phyloP scores from a whole-genome alignment of 2,797 vertebrate species.

The Hippopotamyrus pictus region DNA sequence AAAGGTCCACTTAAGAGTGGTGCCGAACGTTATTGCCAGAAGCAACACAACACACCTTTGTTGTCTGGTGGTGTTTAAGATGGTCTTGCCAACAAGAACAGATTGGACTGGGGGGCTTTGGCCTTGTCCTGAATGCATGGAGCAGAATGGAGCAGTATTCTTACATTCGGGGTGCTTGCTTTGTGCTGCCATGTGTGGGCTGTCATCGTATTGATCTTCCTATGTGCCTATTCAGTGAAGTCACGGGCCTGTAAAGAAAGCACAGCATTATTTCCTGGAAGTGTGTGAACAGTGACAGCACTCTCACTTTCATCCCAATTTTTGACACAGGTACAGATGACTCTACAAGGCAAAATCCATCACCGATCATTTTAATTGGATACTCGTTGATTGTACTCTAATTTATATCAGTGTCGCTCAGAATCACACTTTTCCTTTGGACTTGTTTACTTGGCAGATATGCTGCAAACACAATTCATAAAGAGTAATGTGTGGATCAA shows the following conservation, averaged over 20 bases:
- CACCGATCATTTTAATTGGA: not conserved
- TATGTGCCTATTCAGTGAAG: not conserved
- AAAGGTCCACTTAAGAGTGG: not conserved
- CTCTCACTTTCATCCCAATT: not conserved
- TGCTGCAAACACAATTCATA: not conserved
- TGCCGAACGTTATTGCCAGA: not conserved
- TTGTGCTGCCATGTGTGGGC: not conserved
- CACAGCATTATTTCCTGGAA: no score
- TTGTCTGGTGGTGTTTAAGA: not conserved
- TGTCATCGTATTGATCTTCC: not conserved
- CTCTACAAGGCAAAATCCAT: not conserved
- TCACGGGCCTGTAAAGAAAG: not conserved
- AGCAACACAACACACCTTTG: not conserved
- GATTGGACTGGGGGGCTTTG: not conserved
- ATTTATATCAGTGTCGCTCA: not conserved
- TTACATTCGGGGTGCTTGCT: not conserved
- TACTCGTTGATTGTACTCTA: not conserved
- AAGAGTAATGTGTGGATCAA: not conserved
- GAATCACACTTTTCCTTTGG: not conserved
- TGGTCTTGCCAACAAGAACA: not conserved
- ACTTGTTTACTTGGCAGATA: not conserved
- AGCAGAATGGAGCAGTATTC: not conserved
- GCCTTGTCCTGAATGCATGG: not conserved
- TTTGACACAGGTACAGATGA: not conserved
- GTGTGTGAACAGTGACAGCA: not conserved